These are phyloP conservation scores for Dynastes tityus DNA, from an alignment of 2,888 invertebrate genomes.

Conservation along the genomic window DNA sequence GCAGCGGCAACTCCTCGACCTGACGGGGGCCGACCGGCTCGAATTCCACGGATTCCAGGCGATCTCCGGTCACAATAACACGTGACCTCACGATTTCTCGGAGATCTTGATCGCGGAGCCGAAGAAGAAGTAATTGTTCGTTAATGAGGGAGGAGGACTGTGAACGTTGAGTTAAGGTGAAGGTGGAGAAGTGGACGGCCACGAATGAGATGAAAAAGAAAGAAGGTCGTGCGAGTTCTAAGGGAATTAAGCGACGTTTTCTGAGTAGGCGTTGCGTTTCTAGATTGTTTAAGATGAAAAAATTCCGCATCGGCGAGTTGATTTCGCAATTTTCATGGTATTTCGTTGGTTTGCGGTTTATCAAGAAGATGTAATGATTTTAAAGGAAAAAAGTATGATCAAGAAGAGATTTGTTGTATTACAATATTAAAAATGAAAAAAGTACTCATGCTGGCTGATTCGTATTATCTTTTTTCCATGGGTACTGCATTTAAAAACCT, in stretches of 20 bases:
- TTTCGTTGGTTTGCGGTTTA: not conserved
- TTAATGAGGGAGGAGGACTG: conserved; percentile 40
- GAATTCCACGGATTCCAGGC: conserved; percentile 40
- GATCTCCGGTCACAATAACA: conserved; percentile 46
- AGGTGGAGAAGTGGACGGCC: not conserved
- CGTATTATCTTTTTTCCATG: too few species aligned
- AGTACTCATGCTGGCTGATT: too few species aligned
- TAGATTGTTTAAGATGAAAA: too few species aligned
- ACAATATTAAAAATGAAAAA: too few species aligned
- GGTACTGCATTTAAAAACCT: too few species aligned
- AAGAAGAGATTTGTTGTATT: too few species aligned
- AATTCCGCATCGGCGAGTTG: not conserved
- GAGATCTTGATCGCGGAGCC: conserved; percentile 42
- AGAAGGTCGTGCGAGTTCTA: too few species aligned
- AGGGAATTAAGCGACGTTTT: not conserved
- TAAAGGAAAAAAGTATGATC: too few species aligned
- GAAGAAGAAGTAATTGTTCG: conserved; percentile 40
- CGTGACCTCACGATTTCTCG: conserved; percentile 44
- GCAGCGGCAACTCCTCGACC: conserved; percentile 12
- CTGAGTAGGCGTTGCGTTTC: conserved; percentile 22
- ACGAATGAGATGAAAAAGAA: conserved; percentile 5
- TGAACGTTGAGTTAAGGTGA: not conserved
- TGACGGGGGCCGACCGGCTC: conserved; percentile 34
- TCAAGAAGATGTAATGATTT: too few species aligned
- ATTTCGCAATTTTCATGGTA: conserved; percentile 12